Percentiles rank a stretch among this genome's conserved stretches.
These are phyloP conservation scores for Iguana delicatissima DNA, from an alignment of 2,797 vertebrate species.

Conservation along the genomic window DNA sequence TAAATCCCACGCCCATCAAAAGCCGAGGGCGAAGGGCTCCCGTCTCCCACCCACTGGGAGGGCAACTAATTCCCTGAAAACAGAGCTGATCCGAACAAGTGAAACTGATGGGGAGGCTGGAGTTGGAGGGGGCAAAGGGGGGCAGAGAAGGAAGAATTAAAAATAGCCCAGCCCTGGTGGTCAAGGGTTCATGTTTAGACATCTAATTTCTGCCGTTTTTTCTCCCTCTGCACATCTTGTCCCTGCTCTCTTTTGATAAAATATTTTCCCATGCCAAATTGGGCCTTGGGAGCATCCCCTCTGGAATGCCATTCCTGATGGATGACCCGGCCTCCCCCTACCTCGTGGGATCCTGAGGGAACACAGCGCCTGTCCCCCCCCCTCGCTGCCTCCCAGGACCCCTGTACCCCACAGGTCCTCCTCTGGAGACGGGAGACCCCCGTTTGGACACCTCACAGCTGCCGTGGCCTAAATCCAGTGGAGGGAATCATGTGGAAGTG, in stretches of 20 bases:
- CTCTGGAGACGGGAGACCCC: constrained; percentile 17
- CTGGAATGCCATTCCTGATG: constrained; percentile 27
- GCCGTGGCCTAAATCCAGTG: too few species aligned
- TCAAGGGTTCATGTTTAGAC: constrained; percentile 68
- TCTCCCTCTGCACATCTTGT: constrained; percentile 63
- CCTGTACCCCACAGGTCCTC: constrained; percentile 60
- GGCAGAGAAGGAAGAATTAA: constrained; percentile 55
- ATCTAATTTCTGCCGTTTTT: background rate
- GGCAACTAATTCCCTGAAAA: constrained; percentile 51
- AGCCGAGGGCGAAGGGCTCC: background rate
- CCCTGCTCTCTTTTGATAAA: constrained; percentile 78
- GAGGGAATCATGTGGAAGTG: too few species aligned
- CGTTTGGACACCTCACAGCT: too few species aligned
- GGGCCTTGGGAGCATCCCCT: constrained; percentile 67
- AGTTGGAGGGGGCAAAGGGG: background rate
- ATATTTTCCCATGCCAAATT: constrained; percentile 80
- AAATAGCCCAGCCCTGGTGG: constrained; percentile 70
- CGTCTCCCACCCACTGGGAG: too few species aligned
- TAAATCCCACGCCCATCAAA: constrained; percentile 18
- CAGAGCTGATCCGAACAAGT: constrained; percentile 55
- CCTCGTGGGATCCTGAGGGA: constrained; percentile 43
- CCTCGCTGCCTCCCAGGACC: background rate
- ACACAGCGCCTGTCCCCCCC: too few species aligned
- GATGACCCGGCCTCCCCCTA: constrained; percentile 47
- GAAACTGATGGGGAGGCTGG: background rate